A percentile compares a stretch with the other conserved stretches of the same genome.
Evolutionary conservation across 2,797 vertebrate species (phyloP).

Genomic region (Rhynchotus rufescens): DNA sequence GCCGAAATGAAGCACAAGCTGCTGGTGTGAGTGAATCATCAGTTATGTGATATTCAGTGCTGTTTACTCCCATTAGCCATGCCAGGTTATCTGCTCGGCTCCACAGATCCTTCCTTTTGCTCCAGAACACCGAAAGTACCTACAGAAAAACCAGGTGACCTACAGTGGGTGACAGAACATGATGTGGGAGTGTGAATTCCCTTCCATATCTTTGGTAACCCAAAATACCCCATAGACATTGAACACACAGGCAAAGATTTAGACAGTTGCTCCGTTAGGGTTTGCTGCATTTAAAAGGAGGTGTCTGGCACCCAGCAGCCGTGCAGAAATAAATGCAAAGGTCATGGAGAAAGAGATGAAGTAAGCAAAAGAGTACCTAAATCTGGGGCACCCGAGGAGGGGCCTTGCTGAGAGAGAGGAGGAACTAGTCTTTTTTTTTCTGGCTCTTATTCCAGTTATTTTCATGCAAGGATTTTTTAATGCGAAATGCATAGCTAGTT

Average conservation of each 20-base stretch:
- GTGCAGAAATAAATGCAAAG: background rate
- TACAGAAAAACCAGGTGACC: background rate
- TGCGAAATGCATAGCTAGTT: background rate
- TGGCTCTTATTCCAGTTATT: background rate
- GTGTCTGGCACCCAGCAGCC: background rate
- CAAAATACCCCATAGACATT: background rate
- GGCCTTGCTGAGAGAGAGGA: background rate
- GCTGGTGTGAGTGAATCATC: background rate
- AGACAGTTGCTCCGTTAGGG: background rate
- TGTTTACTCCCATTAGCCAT: background rate
- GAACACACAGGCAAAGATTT: background rate
- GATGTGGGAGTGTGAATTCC: background rate
- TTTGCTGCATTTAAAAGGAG: background rate
- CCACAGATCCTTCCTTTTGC: background rate
- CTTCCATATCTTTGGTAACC: background rate
- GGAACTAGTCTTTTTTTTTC: background rate
- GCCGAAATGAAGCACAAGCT: background rate
- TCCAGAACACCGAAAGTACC: background rate
- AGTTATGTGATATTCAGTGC: background rate
- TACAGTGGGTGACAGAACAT: background rate
- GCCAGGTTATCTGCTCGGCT: background rate
- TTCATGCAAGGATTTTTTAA: background rate
- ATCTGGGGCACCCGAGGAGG: no score
- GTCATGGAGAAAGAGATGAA: background rate
- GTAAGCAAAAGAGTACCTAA: background rate